Evolutionary conservation across 2,797 vertebrate species (phyloP), one percentile per base, ranked within the genome.

Genomic region (Phrynocephalus vlangalii): DNA sequence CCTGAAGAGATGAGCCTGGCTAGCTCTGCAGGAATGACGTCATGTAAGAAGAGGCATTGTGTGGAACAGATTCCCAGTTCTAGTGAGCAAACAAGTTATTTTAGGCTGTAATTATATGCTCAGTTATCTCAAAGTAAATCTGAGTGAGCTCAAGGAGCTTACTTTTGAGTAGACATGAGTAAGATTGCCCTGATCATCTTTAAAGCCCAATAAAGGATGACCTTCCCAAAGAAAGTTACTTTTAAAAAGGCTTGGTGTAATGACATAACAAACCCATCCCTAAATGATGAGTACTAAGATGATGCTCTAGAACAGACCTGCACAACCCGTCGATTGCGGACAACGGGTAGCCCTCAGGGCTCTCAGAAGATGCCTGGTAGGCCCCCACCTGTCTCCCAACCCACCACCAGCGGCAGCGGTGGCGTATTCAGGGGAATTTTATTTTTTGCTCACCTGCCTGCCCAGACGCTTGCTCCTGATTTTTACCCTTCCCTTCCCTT

Each of bases 111-210:
- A 50, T 82, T 6, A 60, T 68, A 30, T 56, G 60, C 18, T 22
- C 60, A 63, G 15, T 16, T 44, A 48, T 20, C 13, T 28, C 33
- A 7, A 1, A 68, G 28, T 68, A 16, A 82, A 38, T 38, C 80
- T 63, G 2, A 48, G 16, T 48, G 80, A 68, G 3, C 24, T 82
- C 33, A 15, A 15, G 8, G 15, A 16, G 15, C 3, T 48, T 68
- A 48, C 66, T 28, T 18, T 3, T 50, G 63, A 68, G 44, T 48
- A 28, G 60, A 63, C 52, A 56, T 56, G 13, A 18, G 60, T 63
- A 63, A 15, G n/a, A 72, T 72, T 72, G n/a, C 70, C n/a, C 26
- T 71, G 10, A 4, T 72, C 5, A 82, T 83, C 80, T 90, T 68
- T 86, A 73, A n/a, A 24, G 48, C 80, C 20, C 44, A 72, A 63